Evolutionary conservation across 1,140 invertebrate genomes (phyloP).

Genomic region (Apis florea): DNA sequence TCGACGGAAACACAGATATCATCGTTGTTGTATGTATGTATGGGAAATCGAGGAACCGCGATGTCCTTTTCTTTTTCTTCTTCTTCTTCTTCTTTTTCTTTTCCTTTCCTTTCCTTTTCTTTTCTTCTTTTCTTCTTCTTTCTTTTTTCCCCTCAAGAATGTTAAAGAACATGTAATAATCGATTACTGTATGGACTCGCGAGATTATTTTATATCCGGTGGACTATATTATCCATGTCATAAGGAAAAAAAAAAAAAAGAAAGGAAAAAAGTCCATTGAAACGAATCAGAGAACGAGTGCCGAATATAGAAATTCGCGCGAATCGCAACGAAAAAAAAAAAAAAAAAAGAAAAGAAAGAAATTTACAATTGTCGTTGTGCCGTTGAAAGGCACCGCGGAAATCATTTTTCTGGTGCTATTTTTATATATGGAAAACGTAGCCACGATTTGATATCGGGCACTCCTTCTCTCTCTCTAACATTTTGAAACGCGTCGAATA

Average conservation of each 20-base stretch:
- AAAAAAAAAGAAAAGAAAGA: neutral
- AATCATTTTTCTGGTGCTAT: conserved; percentile 54
- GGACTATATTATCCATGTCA: conserved; percentile 19
- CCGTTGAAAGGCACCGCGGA: neutral
- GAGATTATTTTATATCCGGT: conserved; percentile 44
- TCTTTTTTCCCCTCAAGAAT: neutral
- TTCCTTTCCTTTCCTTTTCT: neutral
- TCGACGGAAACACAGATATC: conserved; percentile 42
- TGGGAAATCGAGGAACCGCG: conserved; percentile 47
- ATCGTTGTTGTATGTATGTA: conserved; percentile 53
- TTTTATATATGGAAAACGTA: conserved; percentile 58
- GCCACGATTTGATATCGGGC: conserved; percentile 43
- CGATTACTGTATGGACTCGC: conserved; percentile 22
- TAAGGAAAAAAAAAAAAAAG: neutral
- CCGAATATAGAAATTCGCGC: conserved; percentile 5
- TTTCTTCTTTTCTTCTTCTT: neutral
- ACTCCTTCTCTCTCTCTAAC: conserved; percentile 54
- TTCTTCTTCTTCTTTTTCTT: neutral
- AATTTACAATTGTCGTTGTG: conserved; percentile 16
- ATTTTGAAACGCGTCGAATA: conserved; percentile 15
- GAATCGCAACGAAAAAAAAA: neutral
- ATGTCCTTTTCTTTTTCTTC: conserved; percentile 46
- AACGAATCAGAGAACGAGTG: conserved; percentile 57
- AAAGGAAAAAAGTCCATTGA: neutral
- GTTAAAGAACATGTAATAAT: conserved; percentile 35